Base-by-base conservation (phyloP, 2,888 invertebrate genomes). In the Cancer borealis region DNA sequence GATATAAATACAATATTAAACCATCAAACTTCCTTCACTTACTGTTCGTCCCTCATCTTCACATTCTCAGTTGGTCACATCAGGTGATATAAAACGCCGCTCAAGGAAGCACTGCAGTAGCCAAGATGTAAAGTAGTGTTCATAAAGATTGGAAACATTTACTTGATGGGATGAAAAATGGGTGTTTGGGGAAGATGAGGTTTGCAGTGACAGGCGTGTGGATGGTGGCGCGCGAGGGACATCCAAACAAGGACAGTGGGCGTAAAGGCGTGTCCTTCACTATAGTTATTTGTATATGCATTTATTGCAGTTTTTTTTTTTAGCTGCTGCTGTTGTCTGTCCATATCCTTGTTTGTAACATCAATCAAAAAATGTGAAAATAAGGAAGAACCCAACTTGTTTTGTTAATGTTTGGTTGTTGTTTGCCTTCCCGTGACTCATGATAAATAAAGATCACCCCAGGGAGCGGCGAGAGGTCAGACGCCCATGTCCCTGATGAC, bases 391-490 rank as follows among this genome's bases (percentile, higher is more conserved):
- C 39, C 39, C 73, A 26, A 73, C 73, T 6, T 73, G 73, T 73
- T 60, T 60, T 60, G 21, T 60, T 60, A 60, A 17, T 21, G 39
- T 60, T 60, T 60, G 60, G 60, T 60, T 60, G 21, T 60, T 60
- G 21, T 21, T 60, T 21, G 17, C 60, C 60, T 60, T 60, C 60
- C 60, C 4, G 60, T 10, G n/a, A 73, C 73, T 26, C 73, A 73
- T 73, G 26, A 73, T 73, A 26, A 26, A 73, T 26, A 73, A 26
- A 73, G 26, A 26, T 73, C n/a, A 73, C 26, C 73, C 26, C 26
- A 73, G n/a, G 73, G 73, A n/a, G 73, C 73, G 73, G 73, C 73
- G 26, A 73, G 73, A 73, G 73, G 73, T 73, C 73, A 73, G 73
- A 73, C 26, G 73, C 26, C 73, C 73, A 26, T 73, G 73, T 73